phyloP scores from a whole-genome alignment of 2,113 vertebrate species.

The Entosphenus tridentatus region DNA sequence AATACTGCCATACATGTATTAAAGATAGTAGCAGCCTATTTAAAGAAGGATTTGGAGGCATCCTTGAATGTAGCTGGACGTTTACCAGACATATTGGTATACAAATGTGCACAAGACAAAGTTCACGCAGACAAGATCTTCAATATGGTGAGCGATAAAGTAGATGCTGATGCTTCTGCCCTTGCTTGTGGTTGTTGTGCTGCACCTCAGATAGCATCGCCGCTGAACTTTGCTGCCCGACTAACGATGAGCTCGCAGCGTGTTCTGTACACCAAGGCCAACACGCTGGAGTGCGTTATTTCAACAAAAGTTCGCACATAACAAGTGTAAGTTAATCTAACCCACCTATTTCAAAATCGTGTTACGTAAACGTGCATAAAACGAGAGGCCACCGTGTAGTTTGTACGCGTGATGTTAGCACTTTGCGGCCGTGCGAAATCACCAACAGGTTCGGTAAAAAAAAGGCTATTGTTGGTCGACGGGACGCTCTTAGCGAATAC shows the following conservation, averaged over 20 bases:
- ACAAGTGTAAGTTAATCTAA: not conserved
- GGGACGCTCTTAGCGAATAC: too few species aligned
- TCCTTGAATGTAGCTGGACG: not conserved
- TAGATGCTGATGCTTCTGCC: not conserved
- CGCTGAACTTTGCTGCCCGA: not conserved
- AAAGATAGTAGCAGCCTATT: not conserved
- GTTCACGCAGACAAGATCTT: slow-evolving; percentile 4
- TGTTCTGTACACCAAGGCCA: not conserved
- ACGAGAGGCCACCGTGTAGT: not conserved
- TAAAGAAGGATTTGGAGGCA: not conserved
- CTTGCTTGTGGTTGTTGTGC: not conserved
- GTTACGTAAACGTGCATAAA: not conserved
- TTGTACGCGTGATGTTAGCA: too few species aligned
- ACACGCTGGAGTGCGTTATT: not conserved
- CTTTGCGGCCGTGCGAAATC: too few species aligned
- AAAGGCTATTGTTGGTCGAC: too few species aligned
- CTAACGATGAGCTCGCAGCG: not conserved
- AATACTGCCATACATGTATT: slow-evolving; percentile 4
- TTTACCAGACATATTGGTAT: slow-evolving; percentile 1
- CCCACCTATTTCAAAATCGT: slow-evolving; percentile 1
- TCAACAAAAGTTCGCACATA: not conserved
- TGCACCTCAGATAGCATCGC: too few species aligned
- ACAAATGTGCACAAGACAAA: slow-evolving; percentile 1
- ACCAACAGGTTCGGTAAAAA: too few species aligned
- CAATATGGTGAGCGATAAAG: not conserved